These are phyloP conservation scores for Sarcophilus harrisii DNA, from an alignment of 2,797 vertebrate species.

Conservation along the genomic window DNA sequence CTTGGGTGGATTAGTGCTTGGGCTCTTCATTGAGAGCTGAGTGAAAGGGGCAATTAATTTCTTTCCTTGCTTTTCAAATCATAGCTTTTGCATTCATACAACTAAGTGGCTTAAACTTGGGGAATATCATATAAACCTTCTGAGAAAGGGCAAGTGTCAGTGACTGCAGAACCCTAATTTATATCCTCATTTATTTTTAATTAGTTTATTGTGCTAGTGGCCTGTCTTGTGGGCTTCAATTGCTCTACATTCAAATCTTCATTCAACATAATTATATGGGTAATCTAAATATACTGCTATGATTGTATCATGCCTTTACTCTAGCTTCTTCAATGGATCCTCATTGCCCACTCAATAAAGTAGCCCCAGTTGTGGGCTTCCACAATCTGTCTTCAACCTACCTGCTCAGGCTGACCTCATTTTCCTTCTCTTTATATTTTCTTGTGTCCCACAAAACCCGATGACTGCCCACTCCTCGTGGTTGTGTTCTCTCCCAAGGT, in stretches of 20 bases:
- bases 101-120: conserved; percentile 31
- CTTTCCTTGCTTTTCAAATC: conserved; percentile 50
- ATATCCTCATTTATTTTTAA: not conserved
- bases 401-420: not conserved
- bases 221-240: not conserved
- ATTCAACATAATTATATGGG: not conserved
- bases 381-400: not conserved
- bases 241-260: not conserved
- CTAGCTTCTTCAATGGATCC: not conserved
- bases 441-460: not conserved
- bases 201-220: not conserved
- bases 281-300: not conserved
- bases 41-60: conserved; percentile 66
- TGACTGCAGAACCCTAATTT: not conserved
- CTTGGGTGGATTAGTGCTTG: conserved; percentile 41
- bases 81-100: conserved; percentile 8
- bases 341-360: not conserved
- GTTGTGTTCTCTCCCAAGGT: not conserved
- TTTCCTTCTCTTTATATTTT: not conserved
- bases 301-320: not conserved
- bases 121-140: not conserved
- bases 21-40: conserved; percentile 25
- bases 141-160: not conserved
- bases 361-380: not conserved
- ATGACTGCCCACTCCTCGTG: not conserved